Base-by-base conservation (phyloP, 2,797 vertebrate genomes). In the Remorina albescens region DNA sequence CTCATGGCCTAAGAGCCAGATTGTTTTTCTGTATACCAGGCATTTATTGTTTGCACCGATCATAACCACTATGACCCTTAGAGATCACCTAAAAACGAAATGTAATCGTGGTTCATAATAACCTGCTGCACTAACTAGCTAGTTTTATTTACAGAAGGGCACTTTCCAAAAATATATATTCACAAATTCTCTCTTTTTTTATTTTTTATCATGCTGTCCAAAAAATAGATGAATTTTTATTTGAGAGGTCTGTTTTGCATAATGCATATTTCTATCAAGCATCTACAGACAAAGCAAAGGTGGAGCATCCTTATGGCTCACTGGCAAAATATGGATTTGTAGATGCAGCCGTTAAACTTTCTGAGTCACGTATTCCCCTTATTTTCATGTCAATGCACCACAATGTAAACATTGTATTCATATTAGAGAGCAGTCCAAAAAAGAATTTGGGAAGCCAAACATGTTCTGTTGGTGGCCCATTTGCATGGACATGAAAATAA, bases 401-500 rank as follows among this genome's bases (percentile, higher is more conserved):
- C 42, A 62, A 75, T 4, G 39, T 74, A 46, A n/a, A 74, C 59
- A 67, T 55, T 6, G 36, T 10, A 58, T 68, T 73, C 30, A 57
- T 56, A 77, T 50, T 39, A 61, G 12, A 57, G 37, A 75, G 34
- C 6, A 28, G 32, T 37, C 49, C 36, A 54, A 65, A 46, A 66
- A 55, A 44, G n/a, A 76, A 66, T 23, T 15, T 34, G 2, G 47
- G n/a, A 67, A 65, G 39, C 59, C 50, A 64, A 67, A 64, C 69
- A 49, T 62, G 70, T 67, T 74, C 56, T 57, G 58, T 36, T 55
- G 23, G 15, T 60, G 66, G 72, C 72, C 44, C 72, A 55, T 77
- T 80, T 67, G 77, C 53, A 71, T 8, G 44, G 61, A 71, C 49
- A 62, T 78, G 67, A 53, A 73, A 76, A 86, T 18, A 82, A 80